Evolutionary conservation across 2,113 vertebrate genomes (phyloP), one percentile per base, ranked within the genome.

Genomic region (Seriola rivoliana): DNA sequence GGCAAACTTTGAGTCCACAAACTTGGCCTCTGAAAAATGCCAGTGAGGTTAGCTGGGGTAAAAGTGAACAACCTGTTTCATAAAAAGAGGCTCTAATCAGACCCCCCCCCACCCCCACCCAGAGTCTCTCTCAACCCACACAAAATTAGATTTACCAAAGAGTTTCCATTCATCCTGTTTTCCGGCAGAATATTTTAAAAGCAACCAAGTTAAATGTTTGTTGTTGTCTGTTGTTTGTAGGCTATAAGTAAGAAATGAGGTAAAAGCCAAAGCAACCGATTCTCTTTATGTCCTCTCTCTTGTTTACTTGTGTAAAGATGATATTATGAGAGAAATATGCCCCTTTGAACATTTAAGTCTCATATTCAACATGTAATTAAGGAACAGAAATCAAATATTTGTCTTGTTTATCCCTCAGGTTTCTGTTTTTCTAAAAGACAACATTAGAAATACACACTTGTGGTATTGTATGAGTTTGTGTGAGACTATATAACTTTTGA

Each of bases 1-100:
- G 21, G 40, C 9, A 71, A 54, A 75, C 25, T 67, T 65, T 64
- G 29, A 69, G 38, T 66, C 44, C 13, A 23, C 13, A 69, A 29
- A 48, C 59, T 10, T 60, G 17, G 19, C 32, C 17, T 59, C 9
- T 57, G 17, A 63, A 57, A 77, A 73, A 63, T 50, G 7, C 4
- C 25, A 8, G 1, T 44, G 1, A 9, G 17, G 23, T 44, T n/a
- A 65, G 50, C 12, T 32, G 3, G 0, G 10, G 14, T 21, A 42
- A 46, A 46, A 64, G 3, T 44, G 34, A 29, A 11, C n/a, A 71
- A 19, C 52, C 52, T 25, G 21, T 38, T 38, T 38, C 11, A 23
- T 23, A 71, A 64, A 64, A 62, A 62, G 1, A 14, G 21, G n/a
- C 9, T 65, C 2, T 44, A 40, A 44, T 65, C 5, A 3, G 6